Base-by-base conservation (phyloP, 37 sponge, comb jelly and placozoan genomes). In the Chondrilla cf. caribensis region DNA sequence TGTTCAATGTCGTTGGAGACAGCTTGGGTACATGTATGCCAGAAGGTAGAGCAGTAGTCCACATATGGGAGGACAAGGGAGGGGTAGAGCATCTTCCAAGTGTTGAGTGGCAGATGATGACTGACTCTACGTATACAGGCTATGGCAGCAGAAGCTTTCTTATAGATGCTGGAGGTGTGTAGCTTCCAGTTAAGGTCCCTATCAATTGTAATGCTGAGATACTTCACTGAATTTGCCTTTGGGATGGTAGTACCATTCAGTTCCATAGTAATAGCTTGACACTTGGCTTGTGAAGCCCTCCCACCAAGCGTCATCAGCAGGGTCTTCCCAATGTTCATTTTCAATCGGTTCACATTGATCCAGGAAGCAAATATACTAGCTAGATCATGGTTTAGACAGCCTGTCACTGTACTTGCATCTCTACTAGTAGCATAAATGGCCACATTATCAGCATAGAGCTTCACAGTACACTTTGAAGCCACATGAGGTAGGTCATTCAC, bases 401-500 rank as follows among this genome's bases (percentile, higher is more conserved):
- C 51, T 14, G 9, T 6, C 11, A 47, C 51, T 14, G 6, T 1
- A 32, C 24, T 40, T 19, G 24, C 21, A 39, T 73, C 44, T 40
- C 18, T 73, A 43, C 43, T 73, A 3, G 41, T 43, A 73, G 21
- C 2, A 22, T 73, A 43, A 43, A 37, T 43, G 43, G 76, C 43
- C n/a, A 40, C 43, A 73, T 73, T 43, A 40, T 73, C 76, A 40
- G 76, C 76, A 73, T 73, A 73, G n/a, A 43, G 38, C n/a, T n/a
- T n/a, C 22, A 70, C 33, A 3, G 47, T 29, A 58, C 73, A 58
- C 15, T 33, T 33, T 21, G 26, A 26, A 29, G 79, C 79, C 7
- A 80, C 62, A 71, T 29, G 8, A 35, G 81, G 86, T 29, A 86
- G 70, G 67, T 86, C 60, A 71, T 86, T 86, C 29, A 80, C 75